Base-by-base conservation (phyloP, 2,888 invertebrate species). In the Lymantria monacha region DNA sequence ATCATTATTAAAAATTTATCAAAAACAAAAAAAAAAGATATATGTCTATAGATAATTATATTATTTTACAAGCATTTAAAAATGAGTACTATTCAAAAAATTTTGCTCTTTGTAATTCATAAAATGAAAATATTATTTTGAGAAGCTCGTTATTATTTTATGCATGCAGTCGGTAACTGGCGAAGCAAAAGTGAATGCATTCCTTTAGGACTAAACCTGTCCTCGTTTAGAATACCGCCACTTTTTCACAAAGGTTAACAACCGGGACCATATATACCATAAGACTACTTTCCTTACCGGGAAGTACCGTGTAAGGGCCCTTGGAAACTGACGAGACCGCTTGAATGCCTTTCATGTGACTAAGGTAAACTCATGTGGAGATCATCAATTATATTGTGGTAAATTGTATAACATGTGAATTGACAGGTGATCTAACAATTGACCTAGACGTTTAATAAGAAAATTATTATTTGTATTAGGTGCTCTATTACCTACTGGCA, bases 241-340 rank as follows among this genome's bases (percentile, higher is more conserved):
- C 76, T 81, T 83, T 83, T 83, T 85, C 82, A 76, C 75, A 66
- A 76, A 77, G 83, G 84, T 82, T 79, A 83, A 82, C 81, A 83
- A 81, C 81, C 87, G 78, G 57, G 53, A 50, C 46, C 57, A 56
- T 65, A 53, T 61, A 63, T 70, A 89, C 88, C 89, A 89, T 88
- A 79, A 81, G 74, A 72, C 85, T 72, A 80, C 85, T 82, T 86
- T 85, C 90, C 88, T 82, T 88, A 83, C 66, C 57, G 69, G 83
- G 87, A 53, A 54, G 46, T 59, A 51, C 82, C 83, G 66, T 77
- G 61, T 81, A 76, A 46, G 79, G 83, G 54, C 54, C 22, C 49
- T 31, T 36, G 15, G 41, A 9, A 1, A 13, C 9, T 46, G 43
- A 56, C 46, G 51, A 33, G 48, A 54, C 57, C 46, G 49, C 47